Evolutionary conservation across 53 echinoderm and acorn worm species (phyloP).

Genomic region (Arbacia lixula): DNA sequence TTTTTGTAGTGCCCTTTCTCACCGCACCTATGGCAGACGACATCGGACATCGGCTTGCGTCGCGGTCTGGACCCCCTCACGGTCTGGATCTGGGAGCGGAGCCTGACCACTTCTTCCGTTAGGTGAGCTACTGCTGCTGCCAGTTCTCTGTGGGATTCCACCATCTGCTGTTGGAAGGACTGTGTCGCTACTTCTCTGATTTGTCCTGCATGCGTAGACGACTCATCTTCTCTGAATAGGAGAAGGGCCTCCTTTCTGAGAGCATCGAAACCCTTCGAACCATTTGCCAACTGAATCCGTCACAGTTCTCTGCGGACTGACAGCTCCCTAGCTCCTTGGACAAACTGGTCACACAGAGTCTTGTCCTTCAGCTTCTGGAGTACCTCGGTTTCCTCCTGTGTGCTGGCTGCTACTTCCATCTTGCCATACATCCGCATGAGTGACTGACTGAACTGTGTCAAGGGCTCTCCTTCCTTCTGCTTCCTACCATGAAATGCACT

Average conservation of each 20-base stretch:
- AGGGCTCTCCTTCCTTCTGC: slow-evolving; percentile 40
- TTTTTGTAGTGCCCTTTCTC: background rate
- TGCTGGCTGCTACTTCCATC: slow-evolving; percentile 41
- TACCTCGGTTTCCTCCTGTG: background rate
- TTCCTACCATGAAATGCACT: slow-evolving; percentile 28
- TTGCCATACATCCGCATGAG: slow-evolving; percentile 26
- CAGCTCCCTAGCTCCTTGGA: slow-evolving; percentile 18
- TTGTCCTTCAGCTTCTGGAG: slow-evolving; percentile 31
- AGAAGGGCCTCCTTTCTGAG: background rate
- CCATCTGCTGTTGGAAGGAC: background rate
- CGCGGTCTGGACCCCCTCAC: background rate
- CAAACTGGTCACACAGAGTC: slow-evolving; percentile 46
- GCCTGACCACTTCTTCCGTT: background rate
- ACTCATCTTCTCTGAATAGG: background rate
- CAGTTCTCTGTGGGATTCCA: background rate
- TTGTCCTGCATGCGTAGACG: background rate
- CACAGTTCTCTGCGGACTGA: background rate
- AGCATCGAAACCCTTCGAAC: background rate
- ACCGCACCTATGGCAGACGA: slow-evolving; percentile 12
- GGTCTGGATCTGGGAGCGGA: background rate
- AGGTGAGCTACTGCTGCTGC: background rate
- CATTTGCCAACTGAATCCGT: background rate
- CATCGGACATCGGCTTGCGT: background rate
- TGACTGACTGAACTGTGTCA: slow-evolving; percentile 30
- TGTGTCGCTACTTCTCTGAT: background rate